Conservation (phyloP, 2,797 vertebrate species). For the Hemitrygon akajei region DNA sequence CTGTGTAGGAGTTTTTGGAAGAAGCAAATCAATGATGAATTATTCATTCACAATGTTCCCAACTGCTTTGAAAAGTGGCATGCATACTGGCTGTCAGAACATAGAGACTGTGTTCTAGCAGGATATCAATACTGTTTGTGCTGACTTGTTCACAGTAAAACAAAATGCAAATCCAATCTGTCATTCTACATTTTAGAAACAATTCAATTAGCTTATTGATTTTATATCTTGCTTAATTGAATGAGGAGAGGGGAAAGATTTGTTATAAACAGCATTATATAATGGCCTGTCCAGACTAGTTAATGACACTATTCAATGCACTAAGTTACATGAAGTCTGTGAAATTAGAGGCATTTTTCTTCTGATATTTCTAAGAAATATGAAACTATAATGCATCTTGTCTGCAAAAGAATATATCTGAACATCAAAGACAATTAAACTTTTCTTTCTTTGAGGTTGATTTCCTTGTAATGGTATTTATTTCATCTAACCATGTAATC, state of each 20-base stretch:
- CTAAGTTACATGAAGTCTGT: neutral
- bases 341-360: slow-evolving; percentile 19
- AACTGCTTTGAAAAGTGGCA: slow-evolving; percentile 30
- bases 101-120: slow-evolving; percentile 23
- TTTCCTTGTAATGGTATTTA: slow-evolving; percentile 3
- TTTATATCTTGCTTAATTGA: slow-evolving; percentile 24
- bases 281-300: neutral
- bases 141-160: slow-evolving; percentile 35
- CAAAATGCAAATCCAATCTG: slow-evolving; percentile 26
- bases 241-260: slow-evolving; percentile 10
- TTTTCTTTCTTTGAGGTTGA: neutral
- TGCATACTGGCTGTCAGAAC: slow-evolving; percentile 27
- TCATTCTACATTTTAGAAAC: slow-evolving; percentile 29
- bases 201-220: slow-evolving; percentile 25
- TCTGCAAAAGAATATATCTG: neutral
- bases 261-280: slow-evolving; percentile 21
- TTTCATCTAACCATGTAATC: neutral
- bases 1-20: neutral
- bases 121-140: slow-evolving; percentile 13
- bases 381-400: neutral
- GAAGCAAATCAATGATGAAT: slow-evolving; percentile 11
- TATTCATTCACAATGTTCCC: slow-evolving; percentile 21
- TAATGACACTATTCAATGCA: neutral
- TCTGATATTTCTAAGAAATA: neutral
- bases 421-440: neutral